Evolutionary conservation across 2,888 invertebrate genomes (phyloP).

Genomic region (Ormyrus labotus): DNA sequence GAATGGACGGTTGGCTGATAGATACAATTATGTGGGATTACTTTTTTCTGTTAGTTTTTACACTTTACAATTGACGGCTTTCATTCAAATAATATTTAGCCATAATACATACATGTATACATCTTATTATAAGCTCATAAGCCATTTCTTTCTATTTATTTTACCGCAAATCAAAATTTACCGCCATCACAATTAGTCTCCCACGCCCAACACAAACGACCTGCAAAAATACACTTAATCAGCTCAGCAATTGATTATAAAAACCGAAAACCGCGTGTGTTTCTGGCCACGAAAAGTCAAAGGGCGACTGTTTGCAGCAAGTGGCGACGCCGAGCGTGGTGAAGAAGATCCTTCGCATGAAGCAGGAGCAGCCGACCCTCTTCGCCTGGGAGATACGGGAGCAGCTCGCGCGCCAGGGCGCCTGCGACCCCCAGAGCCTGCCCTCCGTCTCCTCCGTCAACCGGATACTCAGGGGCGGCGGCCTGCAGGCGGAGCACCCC

Average conservation of each 20-base stretch:
- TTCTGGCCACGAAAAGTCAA: conserved; percentile 50
- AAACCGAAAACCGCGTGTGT: not conserved
- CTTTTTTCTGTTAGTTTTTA: no score
- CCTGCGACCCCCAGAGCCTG: conserved; percentile 93
- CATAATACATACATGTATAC: no score
- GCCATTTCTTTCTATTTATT: no score
- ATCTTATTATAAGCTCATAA: no score
- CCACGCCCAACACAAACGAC: no score
- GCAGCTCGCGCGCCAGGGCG: conserved; percentile 90
- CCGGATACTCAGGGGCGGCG: conserved; percentile 92
- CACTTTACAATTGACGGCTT: no score
- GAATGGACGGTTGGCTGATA: no score
- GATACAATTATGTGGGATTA: no score
- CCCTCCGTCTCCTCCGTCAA: conserved; percentile 97
- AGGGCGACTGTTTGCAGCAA: conserved; percentile 82
- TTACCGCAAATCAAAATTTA: no score
- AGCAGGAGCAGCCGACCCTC: conserved; percentile 96
- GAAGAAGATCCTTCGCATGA: conserved; percentile 94
- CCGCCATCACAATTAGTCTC: no score
- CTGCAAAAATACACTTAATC: no score
- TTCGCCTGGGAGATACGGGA: conserved; percentile 98
- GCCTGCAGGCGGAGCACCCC: conserved; percentile 82
- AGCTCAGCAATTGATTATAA: not conserved
- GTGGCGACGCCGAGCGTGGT: conserved; percentile 97
- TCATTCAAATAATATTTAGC: no score